Percentiles rank a stretch among this genome's conserved stretches.
phyloP scores from a whole-genome alignment of 1,140 invertebrate genomes.

The Ceratosolen solmsi region DNA sequence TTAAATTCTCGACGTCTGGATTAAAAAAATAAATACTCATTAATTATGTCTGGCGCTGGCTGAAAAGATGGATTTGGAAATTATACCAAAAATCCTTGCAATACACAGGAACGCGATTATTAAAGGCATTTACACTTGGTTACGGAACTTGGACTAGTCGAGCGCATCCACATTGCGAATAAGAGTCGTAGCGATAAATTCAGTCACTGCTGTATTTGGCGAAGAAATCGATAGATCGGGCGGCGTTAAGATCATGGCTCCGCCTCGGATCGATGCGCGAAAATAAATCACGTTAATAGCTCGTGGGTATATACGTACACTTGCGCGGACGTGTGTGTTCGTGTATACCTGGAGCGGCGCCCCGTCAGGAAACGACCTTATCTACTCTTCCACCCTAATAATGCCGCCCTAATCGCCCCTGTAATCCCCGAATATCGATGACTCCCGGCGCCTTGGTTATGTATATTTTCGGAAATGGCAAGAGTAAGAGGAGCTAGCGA shows the following conservation, averaged over 20 bases:
- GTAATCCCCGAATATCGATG: conserved; percentile 64
- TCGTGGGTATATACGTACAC: conserved; percentile 23
- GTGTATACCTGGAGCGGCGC: conserved; percentile 41
- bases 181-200: conserved; percentile 55
- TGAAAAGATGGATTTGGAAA: too few relatives aligned
- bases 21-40: too few relatives aligned
- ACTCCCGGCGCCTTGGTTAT: conserved; percentile 41
- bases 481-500: not conserved
- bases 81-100: too few relatives aligned
- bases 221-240: conserved; percentile 57
- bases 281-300: conserved; percentile 64
- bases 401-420: conserved; percentile 62
- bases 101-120: not conserved
- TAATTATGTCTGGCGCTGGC: too few relatives aligned
- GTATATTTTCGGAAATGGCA: conserved; percentile 27
- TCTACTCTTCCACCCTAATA: conserved; percentile 65
- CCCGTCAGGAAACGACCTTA: conserved; percentile 61
- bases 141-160: not conserved
- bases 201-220: conserved; percentile 36
- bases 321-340: not conserved
- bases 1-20: too few relatives aligned
- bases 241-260: conserved; percentile 56
- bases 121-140: not conserved
- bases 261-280: conserved; percentile 54
- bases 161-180: not conserved